These are phyloP conservation scores for Zaprionus kolodkinae DNA, from an alignment of 1,140 invertebrate genomes.

Conservation along the genomic window DNA sequence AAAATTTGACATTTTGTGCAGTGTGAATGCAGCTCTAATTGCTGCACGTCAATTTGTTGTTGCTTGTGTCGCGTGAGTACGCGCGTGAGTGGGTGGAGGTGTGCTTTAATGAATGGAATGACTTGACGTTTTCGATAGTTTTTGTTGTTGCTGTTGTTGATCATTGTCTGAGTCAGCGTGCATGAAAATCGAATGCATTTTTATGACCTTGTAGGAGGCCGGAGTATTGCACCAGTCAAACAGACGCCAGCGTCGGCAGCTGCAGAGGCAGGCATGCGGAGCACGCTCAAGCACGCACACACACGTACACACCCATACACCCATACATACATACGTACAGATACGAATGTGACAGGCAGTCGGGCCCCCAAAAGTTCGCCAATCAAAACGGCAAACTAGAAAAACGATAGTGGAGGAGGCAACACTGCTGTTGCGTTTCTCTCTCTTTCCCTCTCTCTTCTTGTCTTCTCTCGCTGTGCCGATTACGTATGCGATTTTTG, in stretches of 20 bases:
- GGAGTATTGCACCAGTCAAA: conserved; percentile 17
- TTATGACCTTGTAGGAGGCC: conserved; percentile 39
- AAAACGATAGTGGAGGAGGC: conserved; percentile 26
- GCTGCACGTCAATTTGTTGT: conserved; percentile 25
- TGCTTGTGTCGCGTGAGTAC: neutral
- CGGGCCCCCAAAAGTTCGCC: conserved; percentile 68
- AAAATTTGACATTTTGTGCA: conserved; percentile 11
- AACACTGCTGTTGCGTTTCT: neutral
- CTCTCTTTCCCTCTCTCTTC: neutral
- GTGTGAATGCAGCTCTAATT: conserved; percentile 64
- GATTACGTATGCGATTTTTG: conserved; percentile 29
- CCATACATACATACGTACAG: neutral
- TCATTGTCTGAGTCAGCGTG: conserved; percentile 23
- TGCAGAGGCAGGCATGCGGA: neutral
- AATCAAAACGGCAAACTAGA: conserved; percentile 52
- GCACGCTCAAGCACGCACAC: neutral
- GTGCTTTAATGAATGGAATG: conserved; percentile 8
- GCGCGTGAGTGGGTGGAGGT: neutral
- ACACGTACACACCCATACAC: conserved; percentile 5
- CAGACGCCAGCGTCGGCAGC: conserved; percentile 7
- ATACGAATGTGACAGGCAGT: conserved; percentile 17
- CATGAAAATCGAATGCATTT: conserved; percentile 35
- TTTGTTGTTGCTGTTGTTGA: neutral
- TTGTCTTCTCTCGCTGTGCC: neutral
- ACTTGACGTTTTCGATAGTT: conserved; percentile 7